Percentiles rank a stretch among this genome's conserved stretches.
These are phyloP conservation scores for Smutsia gigantea DNA, from an alignment of 2,797 vertebrate species.

Conservation along the genomic window DNA sequence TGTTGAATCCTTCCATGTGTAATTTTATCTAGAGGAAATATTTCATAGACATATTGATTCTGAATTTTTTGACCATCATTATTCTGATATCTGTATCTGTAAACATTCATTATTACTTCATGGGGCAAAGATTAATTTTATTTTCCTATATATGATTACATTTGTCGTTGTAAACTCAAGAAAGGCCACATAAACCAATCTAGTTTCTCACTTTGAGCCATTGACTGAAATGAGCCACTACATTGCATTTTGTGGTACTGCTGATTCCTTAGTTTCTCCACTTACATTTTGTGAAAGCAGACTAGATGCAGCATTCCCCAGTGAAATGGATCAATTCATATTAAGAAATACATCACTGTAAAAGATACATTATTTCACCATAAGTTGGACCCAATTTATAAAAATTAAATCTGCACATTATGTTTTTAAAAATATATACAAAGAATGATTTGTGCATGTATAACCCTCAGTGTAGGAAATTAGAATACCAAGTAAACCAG, in stretches of 20 bases:
- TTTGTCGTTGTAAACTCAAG: neutral
- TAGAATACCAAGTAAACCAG: neutral
- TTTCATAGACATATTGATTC: neutral
- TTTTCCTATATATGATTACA: neutral
- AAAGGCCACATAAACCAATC: neutral
- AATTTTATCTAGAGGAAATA: neutral
- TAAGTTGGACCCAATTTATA: neutral
- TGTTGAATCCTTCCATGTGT: accelerated
- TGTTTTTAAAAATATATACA: neutral
- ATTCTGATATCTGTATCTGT: neutral
- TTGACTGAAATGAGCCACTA: neutral
- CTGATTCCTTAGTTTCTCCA: neutral
- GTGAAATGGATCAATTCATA: neutral
- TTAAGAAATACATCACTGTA: neutral
- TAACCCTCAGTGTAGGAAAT: neutral
- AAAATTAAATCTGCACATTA: neutral
- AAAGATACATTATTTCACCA: neutral
- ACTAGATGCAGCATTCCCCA: neutral
- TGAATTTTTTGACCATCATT: constrained; percentile 2
- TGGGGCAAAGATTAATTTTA: neutral
- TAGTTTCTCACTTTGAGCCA: neutral
- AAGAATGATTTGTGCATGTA: neutral
- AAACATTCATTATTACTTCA: neutral
- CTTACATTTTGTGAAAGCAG: neutral
- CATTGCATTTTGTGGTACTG: neutral